A percentile compares a stretch with the other conserved stretches of the same genome.
Evolutionary conservation across 1,140 invertebrate genomes (phyloP).

Genomic region (Brachystomella parvula): DNA sequence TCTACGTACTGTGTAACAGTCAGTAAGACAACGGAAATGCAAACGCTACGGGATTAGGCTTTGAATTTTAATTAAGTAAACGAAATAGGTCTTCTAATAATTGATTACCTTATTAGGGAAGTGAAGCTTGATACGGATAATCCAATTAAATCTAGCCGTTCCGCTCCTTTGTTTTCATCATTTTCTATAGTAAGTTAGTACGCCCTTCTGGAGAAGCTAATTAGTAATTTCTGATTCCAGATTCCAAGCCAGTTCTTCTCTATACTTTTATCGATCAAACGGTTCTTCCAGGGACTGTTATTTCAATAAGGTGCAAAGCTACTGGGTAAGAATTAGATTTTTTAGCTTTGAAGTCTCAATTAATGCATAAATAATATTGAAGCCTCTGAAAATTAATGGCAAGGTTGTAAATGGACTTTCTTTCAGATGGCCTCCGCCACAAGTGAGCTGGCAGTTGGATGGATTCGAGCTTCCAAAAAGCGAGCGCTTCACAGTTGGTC

Average conservation of each 20-base stretch:
- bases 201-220: background rate
- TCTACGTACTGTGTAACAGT: background rate
- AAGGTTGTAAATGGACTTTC: background rate
- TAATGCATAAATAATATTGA: background rate
- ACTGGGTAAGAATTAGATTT: background rate
- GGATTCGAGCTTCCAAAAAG: background rate
- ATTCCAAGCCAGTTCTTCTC: background rate
- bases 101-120: background rate
- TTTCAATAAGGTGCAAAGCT: background rate
- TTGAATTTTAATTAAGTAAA: background rate
- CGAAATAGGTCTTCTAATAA: background rate
- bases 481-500: background rate
- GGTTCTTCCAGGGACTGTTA: background rate
- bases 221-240: background rate
- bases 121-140: background rate
- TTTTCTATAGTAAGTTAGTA: background rate
- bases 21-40: background rate
- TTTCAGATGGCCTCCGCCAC: background rate
- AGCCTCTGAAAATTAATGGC: background rate
- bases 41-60: background rate
- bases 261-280: slow-evolving; percentile 6
- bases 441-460: background rate
- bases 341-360: background rate
- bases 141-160: background rate
- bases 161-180: background rate